A percentile compares a stretch with the other conserved stretches of the same genome.
Evolutionary conservation across 2,113 vertebrate genomes (phyloP).

Genomic region (Panurus biarmicus): DNA sequence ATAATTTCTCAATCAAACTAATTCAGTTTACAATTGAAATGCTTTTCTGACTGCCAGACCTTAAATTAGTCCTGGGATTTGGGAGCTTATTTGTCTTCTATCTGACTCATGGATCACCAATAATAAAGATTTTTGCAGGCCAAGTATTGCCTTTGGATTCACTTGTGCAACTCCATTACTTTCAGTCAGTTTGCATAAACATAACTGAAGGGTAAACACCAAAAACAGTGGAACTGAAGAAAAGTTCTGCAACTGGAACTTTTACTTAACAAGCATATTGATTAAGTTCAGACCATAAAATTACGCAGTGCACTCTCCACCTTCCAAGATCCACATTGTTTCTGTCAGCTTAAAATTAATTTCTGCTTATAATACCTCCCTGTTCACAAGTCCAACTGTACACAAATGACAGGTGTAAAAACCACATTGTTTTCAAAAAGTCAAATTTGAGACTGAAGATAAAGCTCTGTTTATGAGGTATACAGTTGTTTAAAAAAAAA

Average conservation of each 20-base stretch:
- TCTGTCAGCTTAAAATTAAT: neutral
- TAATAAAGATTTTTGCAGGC: constrained; percentile 17
- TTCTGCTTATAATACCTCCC: neutral
- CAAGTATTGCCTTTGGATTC: neutral
- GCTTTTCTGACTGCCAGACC: neutral
- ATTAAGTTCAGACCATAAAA: neutral
- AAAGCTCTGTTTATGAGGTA: neutral
- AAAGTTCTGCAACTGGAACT: neutral
- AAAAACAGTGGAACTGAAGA: neutral
- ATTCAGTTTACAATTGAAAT: neutral
- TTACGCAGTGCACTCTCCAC: neutral
- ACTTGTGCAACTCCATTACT: neutral
- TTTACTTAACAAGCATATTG: neutral
- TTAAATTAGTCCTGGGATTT: neutral
- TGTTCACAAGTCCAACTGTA: neutral
- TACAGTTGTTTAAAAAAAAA: rapidly evolving
- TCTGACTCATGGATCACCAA: neutral
- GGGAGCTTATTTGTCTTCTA: neutral
- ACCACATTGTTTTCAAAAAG: neutral
- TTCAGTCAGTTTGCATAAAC: constrained; percentile 4
- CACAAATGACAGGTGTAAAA: neutral
- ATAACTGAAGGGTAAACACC: neutral
- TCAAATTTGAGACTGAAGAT: neutral
- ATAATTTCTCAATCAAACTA: constrained; percentile 26
- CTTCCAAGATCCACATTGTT: neutral